Conservation (phyloP, 2,797 vertebrate species). For the Meriones psammophilus region DNA sequence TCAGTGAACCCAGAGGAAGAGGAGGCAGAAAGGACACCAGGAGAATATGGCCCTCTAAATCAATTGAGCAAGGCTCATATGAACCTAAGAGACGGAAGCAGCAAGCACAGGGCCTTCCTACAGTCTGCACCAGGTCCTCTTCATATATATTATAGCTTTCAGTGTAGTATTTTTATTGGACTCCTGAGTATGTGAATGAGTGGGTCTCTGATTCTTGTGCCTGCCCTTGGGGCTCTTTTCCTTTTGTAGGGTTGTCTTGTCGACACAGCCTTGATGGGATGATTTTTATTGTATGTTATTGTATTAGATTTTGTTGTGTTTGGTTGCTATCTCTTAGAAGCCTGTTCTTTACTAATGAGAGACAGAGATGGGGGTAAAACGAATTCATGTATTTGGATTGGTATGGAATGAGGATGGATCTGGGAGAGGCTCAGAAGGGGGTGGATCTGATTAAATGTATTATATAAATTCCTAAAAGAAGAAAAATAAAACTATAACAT, state of each 20-base stretch:
- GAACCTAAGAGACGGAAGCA: neutral
- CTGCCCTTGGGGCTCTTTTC: neutral
- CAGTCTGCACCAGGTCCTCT: neutral
- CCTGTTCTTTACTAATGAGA: neutral
- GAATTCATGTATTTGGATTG: neutral
- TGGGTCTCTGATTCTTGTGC: neutral
- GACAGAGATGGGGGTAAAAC: neutral
- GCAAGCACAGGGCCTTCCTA: neutral
- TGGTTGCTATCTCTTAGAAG: neutral
- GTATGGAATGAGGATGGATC: neutral
- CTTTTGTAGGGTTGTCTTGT: neutral
- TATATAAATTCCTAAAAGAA: neutral
- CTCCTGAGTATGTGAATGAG: neutral
- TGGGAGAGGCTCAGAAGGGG: too few relatives aligned
- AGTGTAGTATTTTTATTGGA: neutral
- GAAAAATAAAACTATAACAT: neutral
- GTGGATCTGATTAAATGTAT: neutral
- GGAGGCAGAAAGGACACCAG: neutral
- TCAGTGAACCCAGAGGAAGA: neutral
- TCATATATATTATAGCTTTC: neutral
- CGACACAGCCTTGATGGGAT: neutral
- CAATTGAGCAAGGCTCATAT: neutral
- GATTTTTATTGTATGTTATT: neutral
- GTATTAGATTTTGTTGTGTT: neutral
- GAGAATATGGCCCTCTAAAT: neutral